Base-by-base conservation (phyloP, 2,888 invertebrate genomes). In the Mycalesis mineus region DNA sequence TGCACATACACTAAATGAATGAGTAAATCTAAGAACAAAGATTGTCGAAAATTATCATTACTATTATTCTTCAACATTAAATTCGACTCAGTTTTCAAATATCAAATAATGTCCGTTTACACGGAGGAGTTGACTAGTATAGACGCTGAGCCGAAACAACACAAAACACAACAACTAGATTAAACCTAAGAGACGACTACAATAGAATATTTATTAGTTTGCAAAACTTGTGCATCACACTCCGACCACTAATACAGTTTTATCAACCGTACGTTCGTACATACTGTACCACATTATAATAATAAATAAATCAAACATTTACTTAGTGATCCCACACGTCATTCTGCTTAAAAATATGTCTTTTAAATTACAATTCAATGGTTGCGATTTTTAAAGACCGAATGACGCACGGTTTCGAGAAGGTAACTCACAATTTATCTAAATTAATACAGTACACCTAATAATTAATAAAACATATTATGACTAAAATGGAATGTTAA, bases 1-100 rank as follows among this genome's bases (percentile, higher is more conserved):
- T 86, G 82, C 86, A 86, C 84, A 69, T 83, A 84, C 77, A 82
- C 84, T 84, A 84, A 88, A 85, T 81, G 78, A 84, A 82, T 77
- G 72, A 79, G 69, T 82, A 75, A 77, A 71, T 73, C 81, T 85
- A 85, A 70, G 75, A 84, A 83, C 82, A 81, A 69, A 79, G 68
- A 77, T 72, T 72, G 70, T 76, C 73, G 70, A 75, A 62, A 81
- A 62, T 77, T 78, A 79, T 77, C 62, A 73, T 75, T 73, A 73
- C 71, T 68, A 71, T 70, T 68, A 71, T 70, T 66, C 64, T 67
- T 74, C 77, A 82, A 79, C 80, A 80, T 80, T 68, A 71, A n/a
- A 73, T 74, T 72, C 64, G 73, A 76, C 73, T 70, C 63, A 71
- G 72, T 67, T 67, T 53, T 53, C 11, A 68, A 67, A 73, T 77